These are phyloP conservation scores for Alectoris magna DNA, from an alignment of 2,797 vertebrate species.

Conservation along the genomic window DNA sequence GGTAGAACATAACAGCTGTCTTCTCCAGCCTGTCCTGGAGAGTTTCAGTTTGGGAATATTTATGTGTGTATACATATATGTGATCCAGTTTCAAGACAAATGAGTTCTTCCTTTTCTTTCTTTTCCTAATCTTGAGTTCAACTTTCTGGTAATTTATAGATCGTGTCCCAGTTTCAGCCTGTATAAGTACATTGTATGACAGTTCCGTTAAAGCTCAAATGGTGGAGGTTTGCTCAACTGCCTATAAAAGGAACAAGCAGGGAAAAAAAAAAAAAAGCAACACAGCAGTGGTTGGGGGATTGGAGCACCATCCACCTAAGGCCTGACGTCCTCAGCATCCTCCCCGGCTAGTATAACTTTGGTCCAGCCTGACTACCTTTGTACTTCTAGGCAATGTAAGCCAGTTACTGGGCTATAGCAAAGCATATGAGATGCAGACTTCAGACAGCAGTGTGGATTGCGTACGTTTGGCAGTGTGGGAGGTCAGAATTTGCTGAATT, in stretches of 20 bases:
- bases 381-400: neutral
- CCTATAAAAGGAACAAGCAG: neutral
- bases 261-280: neutral
- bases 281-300: neutral
- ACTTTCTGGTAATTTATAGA: constrained; percentile 48
- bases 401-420: neutral
- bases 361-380: neutral
- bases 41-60: constrained; percentile 45
- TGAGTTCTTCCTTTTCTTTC: constrained; percentile 1
- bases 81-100: constrained; percentile 29
- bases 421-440: accelerated
- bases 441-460: neutral
- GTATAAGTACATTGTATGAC: neutral
- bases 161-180: constrained; percentile 36
- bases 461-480: accelerated
- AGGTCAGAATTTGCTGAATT: neutral
- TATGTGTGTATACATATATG: constrained; percentile 42
- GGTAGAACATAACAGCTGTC: constrained; percentile 1
- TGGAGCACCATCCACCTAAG: neutral
- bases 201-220: constrained; percentile 27
- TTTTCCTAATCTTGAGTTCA: constrained; percentile 15
- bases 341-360: neutral
- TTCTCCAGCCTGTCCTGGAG: constrained; percentile 31
- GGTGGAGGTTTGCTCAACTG: constrained; percentile 2
- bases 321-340: neutral